A percentile compares a stretch with the other conserved stretches of the same genome.
Evolutionary conservation across 2,113 vertebrate genomes (phyloP).

Genomic region (Callocephalon fimbriatum): DNA sequence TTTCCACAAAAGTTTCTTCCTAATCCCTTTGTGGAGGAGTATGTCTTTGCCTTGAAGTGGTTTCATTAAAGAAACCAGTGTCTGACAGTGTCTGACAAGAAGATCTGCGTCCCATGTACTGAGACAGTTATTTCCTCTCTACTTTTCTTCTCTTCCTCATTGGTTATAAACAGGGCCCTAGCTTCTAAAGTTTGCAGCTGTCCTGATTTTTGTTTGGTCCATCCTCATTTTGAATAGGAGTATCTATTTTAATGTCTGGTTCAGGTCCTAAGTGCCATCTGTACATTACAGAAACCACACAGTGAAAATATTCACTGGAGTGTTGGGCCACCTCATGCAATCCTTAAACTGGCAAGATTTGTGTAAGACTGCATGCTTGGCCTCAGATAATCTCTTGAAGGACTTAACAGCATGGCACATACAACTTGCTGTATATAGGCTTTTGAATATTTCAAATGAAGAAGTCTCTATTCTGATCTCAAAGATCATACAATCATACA

Average conservation of each 20-base stretch:
- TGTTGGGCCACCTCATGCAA: neutral
- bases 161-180: neutral
- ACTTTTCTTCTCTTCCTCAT: neutral
- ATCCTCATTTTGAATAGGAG: neutral
- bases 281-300: neutral
- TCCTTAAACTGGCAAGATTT: neutral
- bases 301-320: neutral
- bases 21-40: neutral
- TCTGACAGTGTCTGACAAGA: neutral
- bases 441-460: neutral
- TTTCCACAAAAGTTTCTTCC: neutral
- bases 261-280: neutral
- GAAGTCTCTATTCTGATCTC: neutral
- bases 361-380: neutral
- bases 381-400: neutral
- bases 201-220: neutral
- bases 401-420: neutral
- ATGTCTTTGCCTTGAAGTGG: neutral
- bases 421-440: neutral
- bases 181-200: neutral
- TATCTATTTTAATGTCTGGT: conserved; percentile 28
- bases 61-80: neutral
- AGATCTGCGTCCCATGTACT: neutral
- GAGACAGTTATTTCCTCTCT: neutral
- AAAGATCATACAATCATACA: neutral